Percentiles rank a stretch among this genome's conserved stretches.
Evolutionary conservation across 2,888 invertebrate genomes (phyloP).

Genomic region (Acleris emargana): DNA sequence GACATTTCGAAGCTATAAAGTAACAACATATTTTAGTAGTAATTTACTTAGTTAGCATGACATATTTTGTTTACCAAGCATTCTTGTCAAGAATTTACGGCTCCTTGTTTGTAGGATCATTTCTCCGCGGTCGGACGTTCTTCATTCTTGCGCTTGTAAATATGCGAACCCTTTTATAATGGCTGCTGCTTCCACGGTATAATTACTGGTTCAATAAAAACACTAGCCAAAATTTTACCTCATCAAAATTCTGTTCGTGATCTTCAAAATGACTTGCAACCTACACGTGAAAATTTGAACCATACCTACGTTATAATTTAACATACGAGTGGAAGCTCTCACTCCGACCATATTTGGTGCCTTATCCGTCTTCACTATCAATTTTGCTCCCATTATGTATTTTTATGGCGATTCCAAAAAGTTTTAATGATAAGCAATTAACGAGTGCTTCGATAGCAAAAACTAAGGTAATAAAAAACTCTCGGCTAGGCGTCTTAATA

Average conservation of each 20-base stretch:
- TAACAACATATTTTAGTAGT: too few relatives aligned
- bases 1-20: too few relatives aligned
- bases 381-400: background rate
- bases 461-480: background rate
- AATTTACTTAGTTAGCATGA: background rate
- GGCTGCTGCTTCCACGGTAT: slow-evolving; percentile 53
- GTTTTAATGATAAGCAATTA: background rate
- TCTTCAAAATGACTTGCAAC: slow-evolving; percentile 49
- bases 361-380: slow-evolving; percentile 28
- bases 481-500: background rate
- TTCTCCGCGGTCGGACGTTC: slow-evolving; percentile 43
- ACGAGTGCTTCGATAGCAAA: background rate
- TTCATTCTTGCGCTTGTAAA: slow-evolving; percentile 54
- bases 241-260: slow-evolving; percentile 55
- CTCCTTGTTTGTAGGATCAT: slow-evolving; percentile 40
- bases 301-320: slow-evolving; percentile 37
- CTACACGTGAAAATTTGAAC: slow-evolving; percentile 44
- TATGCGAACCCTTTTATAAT: slow-evolving; percentile 63
- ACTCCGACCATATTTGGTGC: slow-evolving; percentile 15
- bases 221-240: slow-evolving; percentile 54
- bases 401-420: background rate
- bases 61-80: slow-evolving; percentile 22
- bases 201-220: slow-evolving; percentile 62
- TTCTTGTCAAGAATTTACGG: slow-evolving; percentile 28
- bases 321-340: slow-evolving; percentile 6